phyloP scores from a whole-genome alignment of 2,113 vertebrate genomes.

The Rhynchopsitta pachyrhyncha region DNA sequence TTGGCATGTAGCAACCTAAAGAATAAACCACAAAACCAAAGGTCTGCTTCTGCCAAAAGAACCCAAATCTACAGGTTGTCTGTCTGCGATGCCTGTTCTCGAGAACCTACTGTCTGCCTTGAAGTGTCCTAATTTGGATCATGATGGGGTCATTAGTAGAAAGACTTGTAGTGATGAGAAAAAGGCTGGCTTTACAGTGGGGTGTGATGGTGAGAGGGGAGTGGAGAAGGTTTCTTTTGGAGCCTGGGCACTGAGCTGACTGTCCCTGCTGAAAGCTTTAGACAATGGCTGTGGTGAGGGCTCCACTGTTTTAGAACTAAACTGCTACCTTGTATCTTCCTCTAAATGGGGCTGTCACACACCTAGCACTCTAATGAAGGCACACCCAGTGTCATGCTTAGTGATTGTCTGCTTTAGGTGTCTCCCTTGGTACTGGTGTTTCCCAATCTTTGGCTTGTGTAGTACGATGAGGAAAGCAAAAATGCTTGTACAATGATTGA shows the following conservation, averaged over 20 bases:
- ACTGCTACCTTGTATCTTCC: conserved; percentile 20
- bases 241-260: neutral
- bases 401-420: conserved; percentile 58
- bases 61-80: neutral
- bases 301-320: neutral
- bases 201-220: neutral
- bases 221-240: neutral
- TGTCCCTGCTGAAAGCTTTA: neutral
- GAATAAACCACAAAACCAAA: neutral
- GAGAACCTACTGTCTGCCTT: neutral
- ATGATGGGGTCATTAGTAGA: neutral
- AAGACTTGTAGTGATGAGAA: neutral
- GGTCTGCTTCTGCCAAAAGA: neutral
- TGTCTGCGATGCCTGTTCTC: neutral
- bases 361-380: conserved; percentile 12
- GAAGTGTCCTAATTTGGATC: neutral
- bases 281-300: neutral
- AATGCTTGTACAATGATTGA: conserved; percentile 1
- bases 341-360: neutral
- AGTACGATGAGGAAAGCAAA: conserved; percentile 34
- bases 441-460: neutral
- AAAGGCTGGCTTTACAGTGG: neutral
- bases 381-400: conserved; percentile 33
- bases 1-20: neutral
- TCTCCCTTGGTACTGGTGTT: conserved; percentile 40